Conservation (phyloP, 1,140 invertebrate genomes). For the Mercenaria mercenaria region DNA sequence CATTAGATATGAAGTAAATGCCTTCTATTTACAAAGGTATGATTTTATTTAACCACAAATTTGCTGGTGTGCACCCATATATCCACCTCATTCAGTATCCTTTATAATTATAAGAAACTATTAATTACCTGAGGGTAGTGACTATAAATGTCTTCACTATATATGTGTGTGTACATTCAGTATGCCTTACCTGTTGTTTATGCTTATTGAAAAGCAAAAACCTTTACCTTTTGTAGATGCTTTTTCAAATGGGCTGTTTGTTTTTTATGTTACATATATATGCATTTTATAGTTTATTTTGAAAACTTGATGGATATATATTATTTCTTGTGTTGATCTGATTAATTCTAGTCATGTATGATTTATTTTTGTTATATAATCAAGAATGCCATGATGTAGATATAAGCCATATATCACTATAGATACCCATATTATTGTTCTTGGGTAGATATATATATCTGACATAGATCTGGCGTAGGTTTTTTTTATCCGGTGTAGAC, state of each 20-base stretch:
- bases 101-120: too few relatives aligned
- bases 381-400: background rate
- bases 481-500: too few relatives aligned
- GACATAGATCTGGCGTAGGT: too few relatives aligned
- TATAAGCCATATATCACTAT: background rate
- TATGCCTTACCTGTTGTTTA: background rate
- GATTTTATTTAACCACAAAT: too few relatives aligned
- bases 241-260: background rate
- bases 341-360: slow-evolving; percentile 7
- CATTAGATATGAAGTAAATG: too few relatives aligned
- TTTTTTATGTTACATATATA: background rate
- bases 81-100: too few relatives aligned
- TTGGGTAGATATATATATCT: background rate
- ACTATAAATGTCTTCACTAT: too few relatives aligned
- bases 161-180: background rate
- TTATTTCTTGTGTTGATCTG: slow-evolving; percentile 22
- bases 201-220: background rate
- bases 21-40: too few relatives aligned
- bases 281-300: slow-evolving; percentile 15
- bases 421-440: background rate
- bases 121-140: too few relatives aligned
- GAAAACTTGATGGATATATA: background rate
- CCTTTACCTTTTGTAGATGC: background rate
- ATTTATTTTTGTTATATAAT: background rate
- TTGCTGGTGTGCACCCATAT: too few relatives aligned